A percentile compares a stretch with the other conserved stretches of the same genome.
phyloP scores from a whole-genome alignment of 2,888 invertebrate species.

The Scaptodrosophila latifasciaeformis region DNA sequence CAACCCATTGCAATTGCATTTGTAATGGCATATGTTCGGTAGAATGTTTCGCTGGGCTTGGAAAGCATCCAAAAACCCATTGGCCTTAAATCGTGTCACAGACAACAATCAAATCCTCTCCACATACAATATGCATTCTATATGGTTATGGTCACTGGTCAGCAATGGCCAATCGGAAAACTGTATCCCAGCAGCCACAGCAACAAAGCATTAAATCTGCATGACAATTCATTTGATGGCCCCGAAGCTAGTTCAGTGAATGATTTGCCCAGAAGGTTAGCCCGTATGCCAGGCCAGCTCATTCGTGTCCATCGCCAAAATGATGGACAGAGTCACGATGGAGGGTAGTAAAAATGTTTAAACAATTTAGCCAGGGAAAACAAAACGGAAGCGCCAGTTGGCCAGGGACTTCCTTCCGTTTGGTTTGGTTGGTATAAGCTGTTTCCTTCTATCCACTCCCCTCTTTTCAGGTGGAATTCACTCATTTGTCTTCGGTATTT shows the following conservation, averaged over 20 bases:
- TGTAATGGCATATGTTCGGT: no score
- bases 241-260: no score
- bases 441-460: background rate
- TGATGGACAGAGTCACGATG: no score
- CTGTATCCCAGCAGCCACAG: constrained; percentile 21
- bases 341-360: no score
- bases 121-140: constrained; percentile 53
- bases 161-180: constrained; percentile 17
- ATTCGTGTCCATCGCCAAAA: no score
- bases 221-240: no score
- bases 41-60: constrained; percentile 28
- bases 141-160: constrained; percentile 20
- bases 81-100: constrained; percentile 4
- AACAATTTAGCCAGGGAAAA: no score
- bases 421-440: constrained; percentile 32
- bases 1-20: constrained; percentile 14
- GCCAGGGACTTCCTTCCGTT: constrained; percentile 57
- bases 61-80: constrained; percentile 47
- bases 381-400: constrained; percentile 54
- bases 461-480: no score
- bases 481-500: background rate
- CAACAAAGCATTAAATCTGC: constrained; percentile 64
- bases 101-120: background rate
- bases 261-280: no score
- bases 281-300: no score